phyloP scores from a whole-genome alignment of 2,888 invertebrate species.

The Pinctada fucata region DNA sequence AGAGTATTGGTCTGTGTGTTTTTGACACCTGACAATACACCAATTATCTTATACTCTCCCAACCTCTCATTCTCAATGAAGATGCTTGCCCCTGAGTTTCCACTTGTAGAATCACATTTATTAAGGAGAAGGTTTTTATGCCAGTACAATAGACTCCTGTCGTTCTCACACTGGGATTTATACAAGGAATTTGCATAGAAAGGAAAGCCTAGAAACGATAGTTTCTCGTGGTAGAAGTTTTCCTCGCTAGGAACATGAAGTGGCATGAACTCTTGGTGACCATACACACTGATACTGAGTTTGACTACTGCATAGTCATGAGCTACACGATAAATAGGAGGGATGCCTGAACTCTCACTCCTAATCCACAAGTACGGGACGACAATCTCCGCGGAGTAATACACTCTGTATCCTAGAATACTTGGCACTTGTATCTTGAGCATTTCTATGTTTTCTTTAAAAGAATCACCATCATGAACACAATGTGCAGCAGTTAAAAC shows the following conservation, averaged over 20 bases:
- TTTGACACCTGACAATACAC: conserved; percentile 65
- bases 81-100: conserved; percentile 70
- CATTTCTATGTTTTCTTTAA: conserved; percentile 62
- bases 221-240: conserved; percentile 54
- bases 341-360: conserved; percentile 37
- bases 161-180: conserved; percentile 60
- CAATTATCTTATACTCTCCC: conserved; percentile 64
- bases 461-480: conserved; percentile 66
- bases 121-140: conserved; percentile 64
- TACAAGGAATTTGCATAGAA: conserved; percentile 51
- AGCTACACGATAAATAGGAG: conserved; percentile 52
- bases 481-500: conserved; percentile 74
- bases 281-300: conserved; percentile 62
- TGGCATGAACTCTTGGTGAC: conserved; percentile 63
- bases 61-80: conserved; percentile 54
- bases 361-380: conserved; percentile 63
- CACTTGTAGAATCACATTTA: conserved; percentile 64
- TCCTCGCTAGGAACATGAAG: conserved; percentile 57
- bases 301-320: conserved; percentile 69
- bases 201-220: conserved; percentile 66
- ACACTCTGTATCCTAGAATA: conserved; percentile 59
- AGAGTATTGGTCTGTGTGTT: conserved; percentile 42
- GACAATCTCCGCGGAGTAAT: conserved; percentile 65
- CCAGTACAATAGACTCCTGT: conserved; percentile 51
- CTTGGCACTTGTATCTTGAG: conserved; percentile 67